A percentile compares a stretch with the other conserved stretches of the same genome.
These are phyloP conservation scores for Linepithema humile DNA, from an alignment of 1,140 invertebrate genomes.

Conservation along the genomic window DNA sequence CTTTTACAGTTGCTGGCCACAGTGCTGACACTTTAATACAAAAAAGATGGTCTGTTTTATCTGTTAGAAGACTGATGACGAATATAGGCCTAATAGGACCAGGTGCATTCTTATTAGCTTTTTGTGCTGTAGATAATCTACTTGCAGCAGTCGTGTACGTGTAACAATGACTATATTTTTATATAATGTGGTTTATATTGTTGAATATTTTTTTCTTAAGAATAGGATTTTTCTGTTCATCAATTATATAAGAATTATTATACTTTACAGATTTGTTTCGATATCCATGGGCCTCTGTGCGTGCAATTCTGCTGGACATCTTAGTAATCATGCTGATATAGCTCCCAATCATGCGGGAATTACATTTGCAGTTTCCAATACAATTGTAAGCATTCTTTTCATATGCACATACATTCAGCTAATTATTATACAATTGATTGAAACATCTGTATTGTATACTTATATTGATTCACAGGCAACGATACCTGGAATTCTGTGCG, in stretches of 20 bases:
- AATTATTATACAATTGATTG: background rate
- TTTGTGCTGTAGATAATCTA: slow-evolving; percentile 90
- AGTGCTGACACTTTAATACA: slow-evolving; percentile 89
- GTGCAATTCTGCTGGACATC: slow-evolving; percentile 91
- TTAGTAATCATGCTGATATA: slow-evolving; percentile 92
- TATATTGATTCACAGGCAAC: slow-evolving; percentile 86
- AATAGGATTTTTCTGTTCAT: background rate
- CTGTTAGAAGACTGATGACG: slow-evolving; percentile 91
- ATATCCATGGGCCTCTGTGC: slow-evolving; percentile 92
- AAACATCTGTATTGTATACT: background rate
- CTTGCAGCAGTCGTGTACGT: slow-evolving; percentile 89
- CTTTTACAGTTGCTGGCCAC: slow-evolving; percentile 87
- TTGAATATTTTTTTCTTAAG: background rate
- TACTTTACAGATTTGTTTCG: slow-evolving; percentile 87
- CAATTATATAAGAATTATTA: background rate
- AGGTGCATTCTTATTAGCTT: slow-evolving; percentile 89
- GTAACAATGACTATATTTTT: background rate
- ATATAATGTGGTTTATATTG: background rate
- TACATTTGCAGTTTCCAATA: slow-evolving; percentile 93
- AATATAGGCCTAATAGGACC: slow-evolving; percentile 91
- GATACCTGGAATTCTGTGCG: slow-evolving; percentile 91
- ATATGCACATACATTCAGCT: background rate
- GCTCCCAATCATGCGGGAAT: slow-evolving; percentile 92
- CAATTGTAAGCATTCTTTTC: slow-evolving; percentile 85
- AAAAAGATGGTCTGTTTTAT: slow-evolving; percentile 89